Evolutionary conservation across 30 jellyfish, hydroid and myxozoan genomes (phyloP), one percentile per base, ranked within the genome.

Genomic region (Hydractinia echinata): DNA sequence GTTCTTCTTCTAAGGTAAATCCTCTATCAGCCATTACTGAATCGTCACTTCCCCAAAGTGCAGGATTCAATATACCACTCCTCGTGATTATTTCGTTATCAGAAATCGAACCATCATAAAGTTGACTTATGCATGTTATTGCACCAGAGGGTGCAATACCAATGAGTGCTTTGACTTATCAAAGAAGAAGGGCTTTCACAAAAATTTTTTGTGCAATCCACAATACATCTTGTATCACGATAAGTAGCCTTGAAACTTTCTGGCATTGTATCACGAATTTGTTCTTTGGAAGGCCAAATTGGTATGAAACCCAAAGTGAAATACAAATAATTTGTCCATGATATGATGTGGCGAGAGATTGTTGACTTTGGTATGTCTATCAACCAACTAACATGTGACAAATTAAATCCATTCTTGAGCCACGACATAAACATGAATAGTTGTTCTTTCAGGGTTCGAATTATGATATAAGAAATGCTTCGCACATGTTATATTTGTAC

Each of bases 101-200:
- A 30, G 44, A 30, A 30, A 30, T 30, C 44, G 44, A 30, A 30
- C 44, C 44, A 30, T 30, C 44, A 30, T 30, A 30, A 30, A 30
- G 44, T 30, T 30, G 44, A 30, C 44, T 30, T 30, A 30, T 30
- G 44, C 1, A 86, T 44, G 92, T 72, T 15, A 81, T 61, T 39
- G 87, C 86, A 19, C 92, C 95, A 71, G 87, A 79, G 20, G 91
- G 95, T 30, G 92, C 83, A 10, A 81, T 86, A 48, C 92, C 95
- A 79, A 80, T 50, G 20, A 79, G 60, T 14, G 72, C 88, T 53
- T 56, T 86, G 92, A 61, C 56, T 72, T 9, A 54, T 74, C 60
- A 79, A 82, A 15, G 86, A 61, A 7, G 91, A 79, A 15, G 92
- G 91, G 53, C 82, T 67, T 66, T 81, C 95, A 66, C 95, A 82